Evolutionary conservation across 1,140 invertebrate genomes (phyloP), one percentile per base, ranked within the genome.

Genomic region (Drosophila elegans): DNA sequence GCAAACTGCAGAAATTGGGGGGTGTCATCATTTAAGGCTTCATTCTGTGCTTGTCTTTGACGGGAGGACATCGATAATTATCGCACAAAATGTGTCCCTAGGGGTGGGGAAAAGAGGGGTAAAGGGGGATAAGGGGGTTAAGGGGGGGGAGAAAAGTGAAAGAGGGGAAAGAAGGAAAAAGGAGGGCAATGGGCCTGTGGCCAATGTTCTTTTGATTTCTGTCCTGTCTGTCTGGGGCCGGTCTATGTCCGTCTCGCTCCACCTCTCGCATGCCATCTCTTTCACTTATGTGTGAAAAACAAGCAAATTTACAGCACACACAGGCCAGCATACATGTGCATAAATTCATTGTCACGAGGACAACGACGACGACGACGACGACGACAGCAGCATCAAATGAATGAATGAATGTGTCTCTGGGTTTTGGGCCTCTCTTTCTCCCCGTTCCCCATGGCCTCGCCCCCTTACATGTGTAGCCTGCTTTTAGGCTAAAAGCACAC

Each of bases 331-430:
- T 38, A 64, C 49, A 55, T 88, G 74, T 82, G 82, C 83, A 85
- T 85, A 85, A 85, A 85, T 85, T 85, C 82, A 85, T 85, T 85
- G 83, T 85, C 61, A 88, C 63, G 56, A 64, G 57, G 69, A 74
- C 72, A 41, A 41, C 38, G 44, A 57, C 13, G 66, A 55, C 32
- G 44, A 57, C 13, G 66, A 55, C 32, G 49, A 56, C 69, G 74
- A 78, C 60, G 76, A 72, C 77, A 67, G 68, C 48, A 81, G 77
- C 80, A 75, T 79, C 75, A 79, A 83, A 83, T 83, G 80, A 83
- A 83, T 83, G 80, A 82, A 82, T 77, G 80, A 86, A 86, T 84
- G 74, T 63, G 55, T 63, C 59, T 27, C 52, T 21, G 3, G 38
- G 21, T n/a, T 36, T 36, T 10, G 27, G 48, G 34, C 3, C 41